Evolutionary conservation across 1,140 invertebrate genomes (phyloP).

Genomic region (Nephila pilipes): DNA sequence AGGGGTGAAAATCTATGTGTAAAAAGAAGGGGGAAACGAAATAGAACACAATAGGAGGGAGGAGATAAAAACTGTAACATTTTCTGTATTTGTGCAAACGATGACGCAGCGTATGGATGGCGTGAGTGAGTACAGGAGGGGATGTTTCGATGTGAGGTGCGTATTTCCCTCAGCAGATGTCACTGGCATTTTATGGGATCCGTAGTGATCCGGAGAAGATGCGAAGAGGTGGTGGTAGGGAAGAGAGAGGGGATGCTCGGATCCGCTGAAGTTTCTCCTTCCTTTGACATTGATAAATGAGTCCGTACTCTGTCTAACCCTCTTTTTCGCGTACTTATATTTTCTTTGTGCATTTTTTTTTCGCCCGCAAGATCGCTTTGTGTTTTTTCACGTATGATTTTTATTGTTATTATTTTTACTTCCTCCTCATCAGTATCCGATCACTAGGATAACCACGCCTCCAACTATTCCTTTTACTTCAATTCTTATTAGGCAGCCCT

Average conservation of each 20-base stretch:
- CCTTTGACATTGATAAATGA: slow-evolving; percentile 76
- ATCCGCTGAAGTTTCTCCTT: slow-evolving; percentile 64
- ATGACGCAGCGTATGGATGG: slow-evolving; percentile 54
- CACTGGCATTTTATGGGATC: slow-evolving; percentile 76
- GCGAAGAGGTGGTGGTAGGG: background rate
- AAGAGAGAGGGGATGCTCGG: background rate
- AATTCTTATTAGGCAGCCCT: slow-evolving; percentile 59
- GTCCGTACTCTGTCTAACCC: slow-evolving; percentile 70
- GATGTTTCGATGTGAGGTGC: slow-evolving; percentile 49
- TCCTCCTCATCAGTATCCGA: slow-evolving; percentile 75
- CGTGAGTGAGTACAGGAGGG: background rate
- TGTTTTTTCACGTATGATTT: slow-evolving; percentile 59
- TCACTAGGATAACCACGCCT: slow-evolving; percentile 71
- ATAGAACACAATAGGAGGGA: background rate
- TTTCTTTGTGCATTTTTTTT: slow-evolving; percentile 67
- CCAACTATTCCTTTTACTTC: slow-evolving; percentile 68
- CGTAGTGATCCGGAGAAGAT: slow-evolving; percentile 61
- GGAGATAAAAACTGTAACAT: background rate
- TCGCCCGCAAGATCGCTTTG: slow-evolving; percentile 50
- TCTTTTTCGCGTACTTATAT: slow-evolving; percentile 72
- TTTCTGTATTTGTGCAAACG: slow-evolving; percentile 55
- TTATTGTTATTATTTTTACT: slow-evolving; percentile 74
- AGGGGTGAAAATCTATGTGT: background rate
- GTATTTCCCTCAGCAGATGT: slow-evolving; percentile 72
- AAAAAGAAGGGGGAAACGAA: background rate